phyloP scores from a whole-genome alignment of 2,113 vertebrate species.

The Columba janthina region DNA sequence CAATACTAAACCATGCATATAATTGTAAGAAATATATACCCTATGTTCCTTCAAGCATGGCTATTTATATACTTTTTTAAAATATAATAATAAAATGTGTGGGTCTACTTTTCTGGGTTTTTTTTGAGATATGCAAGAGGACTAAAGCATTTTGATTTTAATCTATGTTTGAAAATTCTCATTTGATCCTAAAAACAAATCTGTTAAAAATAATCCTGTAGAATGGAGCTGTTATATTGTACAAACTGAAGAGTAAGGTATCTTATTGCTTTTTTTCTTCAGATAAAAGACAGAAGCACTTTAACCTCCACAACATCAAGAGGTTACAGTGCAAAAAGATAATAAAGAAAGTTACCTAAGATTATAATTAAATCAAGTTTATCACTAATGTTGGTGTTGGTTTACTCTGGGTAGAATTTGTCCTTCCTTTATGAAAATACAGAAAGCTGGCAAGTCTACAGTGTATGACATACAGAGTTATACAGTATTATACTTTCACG shows the following conservation, averaged over 20 bases:
- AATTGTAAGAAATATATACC: background rate
- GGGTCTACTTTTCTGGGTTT: background rate
- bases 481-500: background rate
- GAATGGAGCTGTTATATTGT: background rate
- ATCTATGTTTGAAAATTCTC: background rate
- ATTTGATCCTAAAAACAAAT: background rate
- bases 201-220: background rate
- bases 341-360: background rate
- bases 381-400: background rate
- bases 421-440: background rate
- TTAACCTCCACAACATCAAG: background rate
- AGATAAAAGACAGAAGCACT: background rate
- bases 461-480: background rate
- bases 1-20: background rate
- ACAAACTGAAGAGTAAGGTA: background rate
- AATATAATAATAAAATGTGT: background rate
- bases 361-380: background rate
- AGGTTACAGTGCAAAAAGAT: background rate
- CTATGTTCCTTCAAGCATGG: background rate
- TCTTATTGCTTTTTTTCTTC: background rate
- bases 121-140: background rate
- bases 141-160: background rate
- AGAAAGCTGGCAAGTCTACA: background rate
- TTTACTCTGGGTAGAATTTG: background rate
- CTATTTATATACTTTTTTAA: background rate